Percentiles rank a stretch among this genome's conserved stretches.
Conservation (phyloP, 2,113 vertebrate species). For the Chrysemys picta region DNA sequence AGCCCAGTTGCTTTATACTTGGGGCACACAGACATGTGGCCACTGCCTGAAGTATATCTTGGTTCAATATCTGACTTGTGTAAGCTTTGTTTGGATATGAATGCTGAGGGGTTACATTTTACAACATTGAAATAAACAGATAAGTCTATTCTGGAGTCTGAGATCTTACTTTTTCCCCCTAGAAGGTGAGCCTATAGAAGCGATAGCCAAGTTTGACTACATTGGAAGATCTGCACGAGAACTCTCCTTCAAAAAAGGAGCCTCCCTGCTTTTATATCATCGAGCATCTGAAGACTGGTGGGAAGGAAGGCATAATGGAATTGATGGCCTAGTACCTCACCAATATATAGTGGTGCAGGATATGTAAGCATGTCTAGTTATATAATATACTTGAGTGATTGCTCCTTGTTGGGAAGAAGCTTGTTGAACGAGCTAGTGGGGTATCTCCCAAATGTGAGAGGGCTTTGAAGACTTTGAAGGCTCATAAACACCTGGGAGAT, state of each 20-base stretch:
- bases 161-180: constrained; percentile 25
- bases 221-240: constrained; percentile 94
- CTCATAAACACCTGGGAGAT: not conserved
- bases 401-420: not conserved
- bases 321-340: constrained; percentile 97
- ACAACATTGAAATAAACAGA: not conserved
- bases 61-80: not conserved
- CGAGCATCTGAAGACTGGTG: constrained; percentile 98
- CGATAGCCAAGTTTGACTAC: constrained; percentile 99
- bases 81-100: not conserved
- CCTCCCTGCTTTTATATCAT: constrained; percentile 95
- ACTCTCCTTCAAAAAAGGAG: constrained; percentile 98
- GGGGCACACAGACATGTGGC: not conserved
- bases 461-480: constrained; percentile 9
- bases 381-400: not conserved
- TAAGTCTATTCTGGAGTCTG: not conserved
- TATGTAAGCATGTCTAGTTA: constrained; percentile 86
- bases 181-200: constrained; percentile 98
- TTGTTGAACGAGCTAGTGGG: not conserved
- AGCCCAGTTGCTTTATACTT: not conserved
- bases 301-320: constrained; percentile 97
- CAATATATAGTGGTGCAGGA: constrained; percentile 99
- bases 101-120: not conserved
- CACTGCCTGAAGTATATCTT: not conserved
- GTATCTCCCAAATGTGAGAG: not conserved